Conservation (phyloP, 2,888 invertebrate genomes). For the Patella pellucida region DNA sequence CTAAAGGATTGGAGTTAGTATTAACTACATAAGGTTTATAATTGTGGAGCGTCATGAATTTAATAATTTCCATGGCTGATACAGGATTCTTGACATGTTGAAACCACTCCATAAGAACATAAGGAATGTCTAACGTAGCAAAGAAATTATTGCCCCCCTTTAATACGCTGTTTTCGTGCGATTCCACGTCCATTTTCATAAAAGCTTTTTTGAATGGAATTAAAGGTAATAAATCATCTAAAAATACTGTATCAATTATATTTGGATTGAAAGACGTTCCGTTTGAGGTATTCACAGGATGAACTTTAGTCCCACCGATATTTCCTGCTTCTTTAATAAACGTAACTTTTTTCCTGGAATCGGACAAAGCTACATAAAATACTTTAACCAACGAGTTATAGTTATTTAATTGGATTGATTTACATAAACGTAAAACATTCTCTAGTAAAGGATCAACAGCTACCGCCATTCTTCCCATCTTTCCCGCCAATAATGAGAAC, state of each 20-base stretch:
- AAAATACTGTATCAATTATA: not conserved
- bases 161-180: not conserved
- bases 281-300: not conserved
- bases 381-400: not conserved
- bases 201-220: not conserved
- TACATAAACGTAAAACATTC: not conserved
- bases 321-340: not conserved
- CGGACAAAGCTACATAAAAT: not conserved
- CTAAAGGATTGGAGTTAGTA: not conserved
- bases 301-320: not conserved
- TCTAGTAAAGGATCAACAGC: not conserved
- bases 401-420: not conserved
- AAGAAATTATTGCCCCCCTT: not conserved
- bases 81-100: not conserved
- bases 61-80: not conserved
- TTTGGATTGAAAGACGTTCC: not conserved
- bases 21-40: not conserved
- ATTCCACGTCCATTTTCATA: constrained; percentile 6
- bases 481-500: not conserved
- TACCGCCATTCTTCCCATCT: not conserved
- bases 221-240: not conserved
- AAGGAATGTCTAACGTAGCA: not conserved
- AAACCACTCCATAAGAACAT: not conserved
- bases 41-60: not conserved
- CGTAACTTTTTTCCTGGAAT: not conserved